Percentiles rank a stretch among this genome's conserved stretches.
Evolutionary conservation across 2,888 invertebrate species (phyloP).

Genomic region (Eristalis tenax): DNA sequence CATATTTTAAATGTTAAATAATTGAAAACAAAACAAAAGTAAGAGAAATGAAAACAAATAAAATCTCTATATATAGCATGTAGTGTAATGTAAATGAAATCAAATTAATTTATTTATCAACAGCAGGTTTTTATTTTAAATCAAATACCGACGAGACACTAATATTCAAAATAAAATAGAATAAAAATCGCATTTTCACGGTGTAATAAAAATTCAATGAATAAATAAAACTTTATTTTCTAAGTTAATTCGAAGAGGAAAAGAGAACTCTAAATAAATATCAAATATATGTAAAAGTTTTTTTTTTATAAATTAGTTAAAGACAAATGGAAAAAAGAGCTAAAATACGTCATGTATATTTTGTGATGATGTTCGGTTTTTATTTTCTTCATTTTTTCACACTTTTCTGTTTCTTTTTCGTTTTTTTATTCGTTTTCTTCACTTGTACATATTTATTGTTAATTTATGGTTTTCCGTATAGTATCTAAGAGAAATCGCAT

Average conservation of each 20-base stretch:
- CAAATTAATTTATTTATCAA: slow-evolving; percentile 68
- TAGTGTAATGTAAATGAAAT: slow-evolving; percentile 38
- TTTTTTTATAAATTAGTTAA: slow-evolving; percentile 25
- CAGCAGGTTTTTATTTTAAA: slow-evolving; percentile 41
- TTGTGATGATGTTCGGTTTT: slow-evolving; percentile 64
- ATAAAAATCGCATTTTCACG: slow-evolving; percentile 31
- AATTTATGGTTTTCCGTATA: slow-evolving; percentile 39
- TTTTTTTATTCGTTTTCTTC: slow-evolving; percentile 17
- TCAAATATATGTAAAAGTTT: slow-evolving; percentile 49
- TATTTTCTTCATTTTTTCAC: not conserved
- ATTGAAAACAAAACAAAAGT: slow-evolving; percentile 25
- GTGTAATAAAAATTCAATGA: slow-evolving; percentile 28
- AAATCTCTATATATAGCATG: slow-evolving; percentile 42
- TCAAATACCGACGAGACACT: not conserved
- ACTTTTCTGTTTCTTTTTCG: not conserved
- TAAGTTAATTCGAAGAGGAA: slow-evolving; percentile 18
- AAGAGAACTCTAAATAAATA: slow-evolving; percentile 32
- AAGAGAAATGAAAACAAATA: too few species aligned
- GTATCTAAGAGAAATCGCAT: slow-evolving; percentile 41
- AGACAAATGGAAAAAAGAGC: not conserved
- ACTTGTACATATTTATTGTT: slow-evolving; percentile 60
- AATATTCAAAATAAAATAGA: slow-evolving; percentile 13
- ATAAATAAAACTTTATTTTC: not conserved
- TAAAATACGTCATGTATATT: slow-evolving; percentile 35
- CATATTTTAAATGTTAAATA: slow-evolving; percentile 68